Conservation (phyloP, 2,797 vertebrate species). For the Carapus acus region DNA sequence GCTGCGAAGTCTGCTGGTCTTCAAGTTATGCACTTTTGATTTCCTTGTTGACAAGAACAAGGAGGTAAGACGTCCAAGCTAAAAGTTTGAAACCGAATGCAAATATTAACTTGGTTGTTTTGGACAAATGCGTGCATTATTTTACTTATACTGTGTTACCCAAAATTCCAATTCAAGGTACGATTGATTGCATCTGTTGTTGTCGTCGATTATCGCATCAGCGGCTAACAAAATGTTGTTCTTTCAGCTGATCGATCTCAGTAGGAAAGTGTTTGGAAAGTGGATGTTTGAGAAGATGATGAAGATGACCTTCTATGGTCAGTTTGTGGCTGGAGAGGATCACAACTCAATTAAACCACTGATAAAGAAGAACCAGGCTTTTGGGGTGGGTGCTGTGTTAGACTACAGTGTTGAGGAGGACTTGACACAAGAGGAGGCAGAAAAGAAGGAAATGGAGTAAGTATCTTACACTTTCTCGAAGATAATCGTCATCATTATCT, state of each 20-base stretch:
- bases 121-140: too few species aligned
- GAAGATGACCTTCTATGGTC: constrained; percentile 97
- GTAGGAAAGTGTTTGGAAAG: constrained; percentile 78
- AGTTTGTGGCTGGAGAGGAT: constrained; percentile 93
- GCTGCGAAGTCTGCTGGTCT: constrained; percentile 79
- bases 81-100: too few species aligned
- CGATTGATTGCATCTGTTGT: not conserved
- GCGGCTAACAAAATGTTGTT: not conserved
- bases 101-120: too few species aligned
- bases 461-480: constrained; percentile 36
- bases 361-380: constrained; percentile 77
- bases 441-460: constrained; percentile 84
- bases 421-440: constrained; percentile 78
- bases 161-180: too few species aligned
- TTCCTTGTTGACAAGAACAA: constrained; percentile 80
- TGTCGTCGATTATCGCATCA: not conserved
- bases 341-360: constrained; percentile 87
- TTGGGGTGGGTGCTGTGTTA: constrained; percentile 88
- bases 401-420: constrained; percentile 93
- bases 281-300: constrained; percentile 81
- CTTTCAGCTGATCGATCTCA: constrained; percentile 77
- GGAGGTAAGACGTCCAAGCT: constrained; percentile 62
- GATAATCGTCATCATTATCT: too few species aligned
- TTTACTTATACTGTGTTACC: too few species aligned
- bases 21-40: constrained; percentile 80